Percentiles rank a stretch among this genome's conserved stretches.
Evolutionary conservation across 2,113 vertebrate genomes (phyloP).

Genomic region (Paramormyrops kingsleyae): DNA sequence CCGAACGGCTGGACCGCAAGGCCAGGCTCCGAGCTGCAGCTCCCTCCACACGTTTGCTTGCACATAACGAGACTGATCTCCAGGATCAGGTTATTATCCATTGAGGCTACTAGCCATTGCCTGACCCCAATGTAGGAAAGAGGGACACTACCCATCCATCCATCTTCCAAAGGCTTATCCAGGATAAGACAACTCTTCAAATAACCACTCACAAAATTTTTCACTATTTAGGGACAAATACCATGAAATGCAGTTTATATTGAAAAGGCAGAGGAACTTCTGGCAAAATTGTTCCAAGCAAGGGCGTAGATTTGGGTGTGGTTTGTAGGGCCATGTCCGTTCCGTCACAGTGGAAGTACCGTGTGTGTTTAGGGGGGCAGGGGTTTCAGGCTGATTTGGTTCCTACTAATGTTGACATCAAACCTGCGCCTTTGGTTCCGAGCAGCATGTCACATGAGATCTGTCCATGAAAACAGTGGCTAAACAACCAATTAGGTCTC

Average conservation of each 20-base stretch:
- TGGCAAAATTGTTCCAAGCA: neutral
- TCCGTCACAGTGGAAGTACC: neutral
- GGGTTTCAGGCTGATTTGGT: neutral
- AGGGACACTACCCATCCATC: neutral
- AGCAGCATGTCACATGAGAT: slow-evolving; percentile 1
- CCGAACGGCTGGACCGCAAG: neutral
- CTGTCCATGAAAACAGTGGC: neutral
- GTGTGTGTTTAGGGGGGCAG: neutral
- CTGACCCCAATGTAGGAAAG: neutral
- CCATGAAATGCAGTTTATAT: neutral
- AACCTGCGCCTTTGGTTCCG: neutral
- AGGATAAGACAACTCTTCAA: neutral
- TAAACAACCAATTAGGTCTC: slow-evolving; percentile 55
- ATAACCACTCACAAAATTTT: neutral
- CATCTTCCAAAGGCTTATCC: neutral
- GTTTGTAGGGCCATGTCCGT: neutral
- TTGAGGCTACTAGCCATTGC: neutral
- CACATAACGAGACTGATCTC: slow-evolving; percentile 6
- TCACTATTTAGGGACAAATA: neutral
- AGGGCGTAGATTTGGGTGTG: neutral
- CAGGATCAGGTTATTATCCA: neutral
- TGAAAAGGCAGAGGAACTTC: neutral
- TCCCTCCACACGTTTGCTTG: neutral
- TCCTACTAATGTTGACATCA: neutral
- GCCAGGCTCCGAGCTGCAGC: neutral